Percentiles rank a stretch among this genome's conserved stretches.
These are phyloP conservation scores for Troides oblongomaculatus DNA, from an alignment of 2,888 invertebrate species.

Conservation along the genomic window DNA sequence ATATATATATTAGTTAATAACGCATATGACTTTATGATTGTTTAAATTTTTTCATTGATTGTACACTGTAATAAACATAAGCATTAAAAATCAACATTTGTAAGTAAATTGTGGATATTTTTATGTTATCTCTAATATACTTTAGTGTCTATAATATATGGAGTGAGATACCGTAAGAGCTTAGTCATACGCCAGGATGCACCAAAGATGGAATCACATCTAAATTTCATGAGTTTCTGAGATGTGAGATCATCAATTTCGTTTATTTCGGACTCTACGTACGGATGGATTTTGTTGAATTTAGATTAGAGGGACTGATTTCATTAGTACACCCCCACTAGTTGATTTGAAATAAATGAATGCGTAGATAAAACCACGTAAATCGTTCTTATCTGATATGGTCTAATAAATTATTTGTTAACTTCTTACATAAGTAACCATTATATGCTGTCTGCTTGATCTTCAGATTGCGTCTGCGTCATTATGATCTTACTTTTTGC, in stretches of 20 bases:
- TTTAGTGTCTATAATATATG: not conserved
- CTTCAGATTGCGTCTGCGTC: not conserved
- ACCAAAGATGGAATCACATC: slow-evolving; percentile 12
- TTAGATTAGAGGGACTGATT: slow-evolving; percentile 3
- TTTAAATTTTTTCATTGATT: too few species aligned
- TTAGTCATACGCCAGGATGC: slow-evolving; percentile 18
- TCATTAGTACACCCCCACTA: slow-evolving; percentile 10
- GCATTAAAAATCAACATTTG: too few species aligned
- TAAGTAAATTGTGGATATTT: too few species aligned
- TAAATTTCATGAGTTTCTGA: slow-evolving; percentile 24
- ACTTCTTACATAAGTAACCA: slow-evolving; percentile 6
- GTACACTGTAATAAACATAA: too few species aligned
- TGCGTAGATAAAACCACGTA: slow-evolving; percentile 34
- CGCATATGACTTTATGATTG: too few species aligned
- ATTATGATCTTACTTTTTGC: not conserved
- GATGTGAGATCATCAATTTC: slow-evolving; percentile 22
- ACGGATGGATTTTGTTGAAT: slow-evolving; percentile 2
- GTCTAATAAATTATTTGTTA: slow-evolving; percentile 43
- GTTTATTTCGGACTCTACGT: slow-evolving; percentile 20
- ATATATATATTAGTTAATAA: too few species aligned
- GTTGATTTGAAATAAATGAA: slow-evolving; percentile 13
- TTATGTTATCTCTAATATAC: not conserved
- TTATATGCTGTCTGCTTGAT: not conserved
- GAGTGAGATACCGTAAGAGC: slow-evolving; percentile 8
- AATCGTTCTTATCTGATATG: slow-evolving; percentile 45